Conservation (phyloP, 1,140 invertebrate genomes). For the Pogonus chalceus region DNA sequence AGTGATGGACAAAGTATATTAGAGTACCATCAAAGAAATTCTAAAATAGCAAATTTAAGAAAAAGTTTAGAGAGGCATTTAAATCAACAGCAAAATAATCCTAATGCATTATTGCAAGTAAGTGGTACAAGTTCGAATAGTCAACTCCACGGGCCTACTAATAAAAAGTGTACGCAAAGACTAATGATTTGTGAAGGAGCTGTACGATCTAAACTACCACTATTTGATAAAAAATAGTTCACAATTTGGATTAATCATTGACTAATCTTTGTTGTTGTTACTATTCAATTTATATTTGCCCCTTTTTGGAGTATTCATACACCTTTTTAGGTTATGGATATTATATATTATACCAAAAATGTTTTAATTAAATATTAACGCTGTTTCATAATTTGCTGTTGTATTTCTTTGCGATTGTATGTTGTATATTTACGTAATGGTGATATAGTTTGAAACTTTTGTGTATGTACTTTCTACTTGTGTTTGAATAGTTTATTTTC, state of each 20-base stretch:
- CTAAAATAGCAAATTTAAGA: constrained; percentile 29
- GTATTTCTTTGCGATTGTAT: not conserved
- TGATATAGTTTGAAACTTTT: not conserved
- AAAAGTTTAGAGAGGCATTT: constrained; percentile 21
- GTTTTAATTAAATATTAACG: not conserved
- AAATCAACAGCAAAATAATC: constrained; percentile 9
- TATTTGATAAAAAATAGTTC: constrained; percentile 68
- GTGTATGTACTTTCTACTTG: not conserved
- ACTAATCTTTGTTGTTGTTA: constrained; percentile 2
- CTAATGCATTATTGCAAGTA: constrained; percentile 15
- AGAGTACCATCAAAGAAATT: constrained; percentile 32
- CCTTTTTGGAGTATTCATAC: too few relatives aligned
- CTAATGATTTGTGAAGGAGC: constrained; percentile 68
- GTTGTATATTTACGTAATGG: not conserved
- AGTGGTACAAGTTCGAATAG: constrained; percentile 23
- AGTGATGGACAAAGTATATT: constrained; percentile 25
- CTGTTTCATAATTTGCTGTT: constrained; percentile 6
- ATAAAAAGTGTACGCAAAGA: constrained; percentile 40
- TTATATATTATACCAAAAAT: not conserved
- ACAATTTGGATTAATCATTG: too few relatives aligned
- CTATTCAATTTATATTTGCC: too few relatives aligned
- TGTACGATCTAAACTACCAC: constrained; percentile 68
- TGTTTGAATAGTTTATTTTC: too few relatives aligned
- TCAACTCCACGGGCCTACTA: constrained; percentile 18
- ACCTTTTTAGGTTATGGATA: too few relatives aligned